phyloP scores from a whole-genome alignment of 2,113 vertebrate species.

The Phalacrocorax aristotelis region DNA sequence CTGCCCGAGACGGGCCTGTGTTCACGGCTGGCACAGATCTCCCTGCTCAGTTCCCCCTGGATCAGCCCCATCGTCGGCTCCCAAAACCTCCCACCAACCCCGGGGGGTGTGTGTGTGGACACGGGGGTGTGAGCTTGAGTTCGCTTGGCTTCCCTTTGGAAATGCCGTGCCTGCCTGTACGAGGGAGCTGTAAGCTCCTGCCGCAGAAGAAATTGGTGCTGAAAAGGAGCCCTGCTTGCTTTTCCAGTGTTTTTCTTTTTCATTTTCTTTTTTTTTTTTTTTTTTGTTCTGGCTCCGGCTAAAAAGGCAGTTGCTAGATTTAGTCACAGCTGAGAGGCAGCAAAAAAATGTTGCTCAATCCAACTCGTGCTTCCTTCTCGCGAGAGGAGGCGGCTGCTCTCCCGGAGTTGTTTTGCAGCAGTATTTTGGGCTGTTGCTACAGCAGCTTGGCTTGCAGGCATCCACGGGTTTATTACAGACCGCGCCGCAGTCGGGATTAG shows the following conservation, averaged over 20 bases:
- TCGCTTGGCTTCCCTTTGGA: not conserved
- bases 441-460: not conserved
- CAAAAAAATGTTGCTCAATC: not conserved
- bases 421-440: constrained; percentile 18
- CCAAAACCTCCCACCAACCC: not conserved
- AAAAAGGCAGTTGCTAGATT: not conserved
- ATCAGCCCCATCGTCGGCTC: fast-evolving
- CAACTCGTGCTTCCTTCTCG: not conserved
- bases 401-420: constrained; percentile 18
- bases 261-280: no score
- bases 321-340: not conserved
- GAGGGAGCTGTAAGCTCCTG: not conserved
- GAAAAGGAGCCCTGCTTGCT: not conserved
- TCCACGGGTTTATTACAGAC: not conserved
- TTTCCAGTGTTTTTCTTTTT: not conserved
- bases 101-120: not conserved
- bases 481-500: not conserved
- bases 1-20: not conserved
- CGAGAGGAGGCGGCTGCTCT: constrained; percentile 17
- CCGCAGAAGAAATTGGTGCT: fast-evolving
- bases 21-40: not conserved
- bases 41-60: not conserved
- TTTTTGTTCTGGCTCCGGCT: not conserved
- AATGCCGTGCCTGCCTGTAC: not conserved
- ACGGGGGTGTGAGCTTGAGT: not conserved